These are phyloP conservation scores for Phyllotis vaccarum DNA, from an alignment of 2,797 vertebrate genomes.

Conservation along the genomic window DNA sequence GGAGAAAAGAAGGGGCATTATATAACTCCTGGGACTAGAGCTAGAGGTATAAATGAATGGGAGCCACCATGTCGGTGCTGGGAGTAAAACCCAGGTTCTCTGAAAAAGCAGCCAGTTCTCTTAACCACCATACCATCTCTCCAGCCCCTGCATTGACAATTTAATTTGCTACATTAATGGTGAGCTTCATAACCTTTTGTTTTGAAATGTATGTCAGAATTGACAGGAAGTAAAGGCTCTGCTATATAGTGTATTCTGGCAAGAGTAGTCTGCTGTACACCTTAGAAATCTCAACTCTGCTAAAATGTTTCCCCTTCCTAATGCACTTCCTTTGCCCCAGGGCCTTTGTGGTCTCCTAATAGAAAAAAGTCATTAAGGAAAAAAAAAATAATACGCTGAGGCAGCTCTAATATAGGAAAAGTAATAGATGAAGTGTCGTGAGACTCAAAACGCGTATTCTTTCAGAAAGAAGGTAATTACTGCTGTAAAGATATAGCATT, in stretches of 20 bases:
- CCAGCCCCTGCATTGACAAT: neutral
- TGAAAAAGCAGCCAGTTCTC: neutral
- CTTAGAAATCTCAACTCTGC: slow-evolving; percentile 1
- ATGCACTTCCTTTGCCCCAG: slow-evolving; percentile 62
- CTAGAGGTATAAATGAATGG: neutral
- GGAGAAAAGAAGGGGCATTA: neutral
- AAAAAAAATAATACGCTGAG: slow-evolving; percentile 72
- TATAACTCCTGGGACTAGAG: neutral
- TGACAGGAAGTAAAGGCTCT: slow-evolving; percentile 5
- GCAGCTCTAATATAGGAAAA: slow-evolving; percentile 75
- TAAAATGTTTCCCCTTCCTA: slow-evolving; percentile 47
- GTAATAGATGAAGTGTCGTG: slow-evolving; percentile 79
- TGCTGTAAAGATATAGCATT: slow-evolving; percentile 75
- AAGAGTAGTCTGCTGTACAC: neutral
- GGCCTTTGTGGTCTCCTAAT: slow-evolving; percentile 66
- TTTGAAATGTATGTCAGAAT: neutral
- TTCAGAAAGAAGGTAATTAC: slow-evolving; percentile 79
- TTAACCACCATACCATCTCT: neutral
- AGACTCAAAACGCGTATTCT: slow-evolving; percentile 72
- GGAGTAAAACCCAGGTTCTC: neutral
- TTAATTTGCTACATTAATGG: neutral
- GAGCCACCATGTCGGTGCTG: neutral
- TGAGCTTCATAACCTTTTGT: neutral
- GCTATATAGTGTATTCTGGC: neutral
- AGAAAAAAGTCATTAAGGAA: slow-evolving; percentile 77